Evolutionary conservation across 2,113 vertebrate genomes (phyloP).

Genomic region (Gobius niger): DNA sequence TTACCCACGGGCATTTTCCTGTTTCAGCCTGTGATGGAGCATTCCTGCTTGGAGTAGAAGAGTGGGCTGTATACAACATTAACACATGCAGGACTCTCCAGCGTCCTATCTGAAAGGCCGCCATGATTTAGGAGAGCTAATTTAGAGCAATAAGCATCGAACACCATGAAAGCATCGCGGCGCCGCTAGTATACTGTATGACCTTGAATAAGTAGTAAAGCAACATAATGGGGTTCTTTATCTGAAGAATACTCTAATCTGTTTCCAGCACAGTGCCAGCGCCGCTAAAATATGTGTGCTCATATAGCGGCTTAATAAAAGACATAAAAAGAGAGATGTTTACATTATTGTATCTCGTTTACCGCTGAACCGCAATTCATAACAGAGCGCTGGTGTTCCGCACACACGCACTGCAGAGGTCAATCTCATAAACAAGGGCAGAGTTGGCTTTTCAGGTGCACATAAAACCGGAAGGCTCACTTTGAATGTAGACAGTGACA

Average conservation of each 20-base stretch:
- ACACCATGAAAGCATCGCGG: conserved; percentile 65
- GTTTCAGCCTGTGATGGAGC: conserved; percentile 72
- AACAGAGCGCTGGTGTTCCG: conserved; percentile 39
- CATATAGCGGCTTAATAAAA: conserved; percentile 69
- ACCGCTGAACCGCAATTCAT: conserved; percentile 52
- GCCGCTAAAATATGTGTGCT: conserved; percentile 61
- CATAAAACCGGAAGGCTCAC: conserved; percentile 20
- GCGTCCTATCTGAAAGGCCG: conserved; percentile 66
- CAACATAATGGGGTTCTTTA: conserved; percentile 73
- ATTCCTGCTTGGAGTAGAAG: conserved; percentile 59
- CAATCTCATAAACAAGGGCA: conserved; percentile 49
- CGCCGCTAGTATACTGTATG: conserved; percentile 55
- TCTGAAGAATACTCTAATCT: conserved; percentile 70
- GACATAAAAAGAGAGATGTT: conserved; percentile 67
- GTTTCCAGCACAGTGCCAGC: conserved; percentile 42
- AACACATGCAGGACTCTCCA: conserved; percentile 74
- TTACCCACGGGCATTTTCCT: conserved; percentile 70
- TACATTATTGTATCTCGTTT: conserved; percentile 63
- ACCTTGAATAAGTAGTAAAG: conserved; percentile 78
- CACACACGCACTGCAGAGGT: conserved; percentile 47
- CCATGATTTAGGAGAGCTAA: conserved; percentile 78
- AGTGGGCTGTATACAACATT: conserved; percentile 69
- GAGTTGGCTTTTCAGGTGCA: conserved; percentile 36
- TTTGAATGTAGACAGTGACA: conserved; percentile 54
- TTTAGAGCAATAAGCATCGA: conserved; percentile 84